Conservation (phyloP, 2,888 invertebrate genomes). For the Hyles lineata region DNA sequence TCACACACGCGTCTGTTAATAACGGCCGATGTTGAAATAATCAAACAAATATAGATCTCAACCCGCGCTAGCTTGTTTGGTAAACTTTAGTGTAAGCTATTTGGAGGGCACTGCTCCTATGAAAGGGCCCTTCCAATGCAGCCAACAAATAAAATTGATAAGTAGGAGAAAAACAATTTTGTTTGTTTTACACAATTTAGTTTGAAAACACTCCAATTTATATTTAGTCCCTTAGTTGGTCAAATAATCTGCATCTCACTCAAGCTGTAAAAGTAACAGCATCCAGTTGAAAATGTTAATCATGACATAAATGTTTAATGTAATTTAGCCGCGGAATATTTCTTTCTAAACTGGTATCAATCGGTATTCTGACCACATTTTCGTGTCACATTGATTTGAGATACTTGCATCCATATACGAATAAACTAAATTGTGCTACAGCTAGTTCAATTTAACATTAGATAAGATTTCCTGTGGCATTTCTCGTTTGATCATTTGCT, state of each 20-base stretch:
- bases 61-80: neutral
- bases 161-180: neutral
- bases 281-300: too few relatives aligned
- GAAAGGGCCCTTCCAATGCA: neutral
- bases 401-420: neutral
- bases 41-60: slow-evolving; percentile 20
- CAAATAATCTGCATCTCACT: too few relatives aligned
- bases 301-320: neutral
- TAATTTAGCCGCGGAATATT: neutral
- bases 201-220: too few relatives aligned
- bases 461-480: neutral
- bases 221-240: too few relatives aligned
- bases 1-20: slow-evolving; percentile 30
- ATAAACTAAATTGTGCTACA: neutral
- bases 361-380: neutral
- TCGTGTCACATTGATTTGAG: neutral
- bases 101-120: neutral
- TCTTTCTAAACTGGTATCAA: neutral
- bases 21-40: slow-evolving; percentile 17
- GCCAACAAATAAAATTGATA: neutral
- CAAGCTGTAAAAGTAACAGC: too few relatives aligned
- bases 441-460: neutral
- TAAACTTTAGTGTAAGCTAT: neutral
- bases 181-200: neutral
- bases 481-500: neutral